Evolutionary conservation across 1,140 invertebrate species (phyloP), one percentile per base, ranked within the genome.

Genomic region (Mercenaria mercenaria): DNA sequence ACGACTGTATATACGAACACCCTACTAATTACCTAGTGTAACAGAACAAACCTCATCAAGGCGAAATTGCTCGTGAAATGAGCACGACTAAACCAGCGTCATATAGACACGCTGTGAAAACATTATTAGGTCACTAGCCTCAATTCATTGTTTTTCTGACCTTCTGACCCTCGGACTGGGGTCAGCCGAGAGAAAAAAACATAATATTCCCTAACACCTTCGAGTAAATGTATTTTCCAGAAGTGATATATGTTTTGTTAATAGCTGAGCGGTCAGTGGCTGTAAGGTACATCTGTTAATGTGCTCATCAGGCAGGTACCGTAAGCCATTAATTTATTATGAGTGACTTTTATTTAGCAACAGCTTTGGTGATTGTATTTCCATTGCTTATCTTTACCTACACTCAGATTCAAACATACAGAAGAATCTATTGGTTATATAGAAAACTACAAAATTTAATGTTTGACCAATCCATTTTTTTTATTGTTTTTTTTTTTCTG

Each of bases 61-160:
- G n/a, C n/a, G n/a, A 79, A 79, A 79, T 79, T 79, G 50, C 34
- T 79, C 76, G 76, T 79, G 76, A 79, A 79, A 79, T 79, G 47
- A 79, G 26, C 13, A 20, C 50, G 76, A 23, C 76, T 41, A 37
- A 52, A 26, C 56, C 76, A 50, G n/a, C 26, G 50, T n/a, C 29
- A 79, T 41, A 56, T 79, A 41, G 76, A 37, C 47, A 52, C 76
- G 56, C 52, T 41, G 74, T 47, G 74, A 77, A 77, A 43, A 41
- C 50, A 56, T 79, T 79, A 79, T 79, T 79, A 79, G 76, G 76
- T 79, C 47, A 79, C 76, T 79, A 26, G 76, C 76, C 76, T 39
- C 29, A 10, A 56, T 34, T 50, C 26, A 39, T 72, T 52, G 29
- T 79, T 50, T 56, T 39, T 79, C 29, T 79, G 23, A 79, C 76